Evolutionary conservation across 2,888 invertebrate species (phyloP).

Genomic region (Ormyrus labotus): DNA sequence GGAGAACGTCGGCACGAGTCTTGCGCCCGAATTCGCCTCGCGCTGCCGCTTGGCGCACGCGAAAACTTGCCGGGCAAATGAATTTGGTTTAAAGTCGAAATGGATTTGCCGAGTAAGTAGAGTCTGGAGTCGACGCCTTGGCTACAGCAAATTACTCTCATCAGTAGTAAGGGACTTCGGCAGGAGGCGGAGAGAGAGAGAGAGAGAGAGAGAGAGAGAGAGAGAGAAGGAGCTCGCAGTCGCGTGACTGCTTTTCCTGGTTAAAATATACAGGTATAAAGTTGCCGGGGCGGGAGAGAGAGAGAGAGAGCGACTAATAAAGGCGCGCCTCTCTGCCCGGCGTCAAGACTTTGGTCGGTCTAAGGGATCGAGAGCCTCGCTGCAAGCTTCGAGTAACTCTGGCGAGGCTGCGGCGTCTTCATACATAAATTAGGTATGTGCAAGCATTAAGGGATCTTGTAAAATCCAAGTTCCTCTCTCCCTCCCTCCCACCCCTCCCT

Average conservation of each 20-base stretch:
- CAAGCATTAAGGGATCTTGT: constrained; percentile 57
- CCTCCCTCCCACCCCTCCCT: neutral
- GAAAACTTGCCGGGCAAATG: constrained; percentile 21
- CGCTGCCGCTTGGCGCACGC: neutral
- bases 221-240: neutral
- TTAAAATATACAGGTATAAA: constrained; percentile 55
- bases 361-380: constrained; percentile 8
- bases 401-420: constrained; percentile 18
- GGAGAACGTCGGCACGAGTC: no score
- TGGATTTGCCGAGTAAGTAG: constrained; percentile 18
- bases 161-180: constrained; percentile 39
- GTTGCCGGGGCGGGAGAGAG: neutral
- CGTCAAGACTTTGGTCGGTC: constrained; percentile 37
- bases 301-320: constrained; percentile 40
- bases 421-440: constrained; percentile 58
- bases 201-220: neutral
- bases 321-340: constrained; percentile 32
- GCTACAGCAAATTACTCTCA: constrained; percentile 52
- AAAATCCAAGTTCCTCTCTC: constrained; percentile 50
- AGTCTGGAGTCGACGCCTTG: neutral
- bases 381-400: constrained; percentile 35
- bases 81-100: constrained; percentile 36
- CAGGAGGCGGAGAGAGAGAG: constrained; percentile 3
- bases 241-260: constrained; percentile 42
- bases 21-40: neutral